Conservation (phyloP, 2,113 vertebrate species). For the Oncorhynchus nerka region DNA sequence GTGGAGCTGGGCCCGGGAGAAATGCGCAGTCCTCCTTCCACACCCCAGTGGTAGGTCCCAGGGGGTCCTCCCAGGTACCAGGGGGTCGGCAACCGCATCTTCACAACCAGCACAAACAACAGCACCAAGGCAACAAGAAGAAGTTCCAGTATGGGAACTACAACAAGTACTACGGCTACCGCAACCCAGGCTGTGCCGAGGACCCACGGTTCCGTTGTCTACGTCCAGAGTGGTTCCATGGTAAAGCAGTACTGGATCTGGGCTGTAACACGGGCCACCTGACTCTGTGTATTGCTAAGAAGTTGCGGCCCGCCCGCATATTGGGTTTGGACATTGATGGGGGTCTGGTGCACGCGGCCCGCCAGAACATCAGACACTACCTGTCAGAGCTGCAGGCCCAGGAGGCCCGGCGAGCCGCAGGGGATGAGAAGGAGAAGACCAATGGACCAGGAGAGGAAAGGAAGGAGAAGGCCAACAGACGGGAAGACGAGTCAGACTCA, state of each 20-base stretch:
- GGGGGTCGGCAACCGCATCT: constrained; percentile 42
- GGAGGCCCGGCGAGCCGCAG: constrained; percentile 54
- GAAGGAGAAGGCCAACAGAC: background rate
- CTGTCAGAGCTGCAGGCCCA: constrained; percentile 79
- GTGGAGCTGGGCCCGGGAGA: constrained; percentile 20
- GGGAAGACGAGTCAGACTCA: constrained; percentile 10
- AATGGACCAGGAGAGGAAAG: constrained; percentile 40
- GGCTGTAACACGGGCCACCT: constrained; percentile 91
- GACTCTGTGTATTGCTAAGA: constrained; percentile 85
- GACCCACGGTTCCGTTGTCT: constrained; percentile 79
- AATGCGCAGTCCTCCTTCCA: constrained; percentile 49
- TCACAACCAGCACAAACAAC: constrained; percentile 39
- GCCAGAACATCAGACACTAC: constrained; percentile 90
- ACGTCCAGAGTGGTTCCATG: constrained; percentile 85
- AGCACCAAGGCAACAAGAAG: constrained; percentile 46
- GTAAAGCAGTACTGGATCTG: constrained; percentile 85
- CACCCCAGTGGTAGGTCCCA: constrained; percentile 51
- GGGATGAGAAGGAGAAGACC: constrained; percentile 30
- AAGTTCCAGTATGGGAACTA: constrained; percentile 93
- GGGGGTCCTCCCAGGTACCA: constrained; percentile 10
- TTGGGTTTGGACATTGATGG: constrained; percentile 88
- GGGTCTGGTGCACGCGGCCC: constrained; percentile 79
- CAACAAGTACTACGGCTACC: constrained; percentile 91
- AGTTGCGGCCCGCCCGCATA: constrained; percentile 78
- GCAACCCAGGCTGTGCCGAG: constrained; percentile 83